A percentile compares a stretch with the other conserved stretches of the same genome.
Evolutionary conservation across 2,113 vertebrate genomes (phyloP).

Genomic region (Monopterus albus): DNA sequence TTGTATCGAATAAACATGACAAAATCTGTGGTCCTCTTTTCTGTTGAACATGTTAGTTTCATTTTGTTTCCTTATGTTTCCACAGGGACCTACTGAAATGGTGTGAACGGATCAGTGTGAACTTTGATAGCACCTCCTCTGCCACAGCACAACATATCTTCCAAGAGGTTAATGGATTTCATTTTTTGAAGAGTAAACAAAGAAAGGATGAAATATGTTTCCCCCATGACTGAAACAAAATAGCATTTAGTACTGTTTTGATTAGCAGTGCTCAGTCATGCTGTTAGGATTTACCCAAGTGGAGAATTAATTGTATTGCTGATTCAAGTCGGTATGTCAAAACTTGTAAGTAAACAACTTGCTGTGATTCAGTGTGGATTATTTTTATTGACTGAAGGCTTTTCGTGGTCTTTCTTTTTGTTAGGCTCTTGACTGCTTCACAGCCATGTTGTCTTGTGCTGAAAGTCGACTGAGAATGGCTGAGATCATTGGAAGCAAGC

Average conservation of each 20-base stretch:
- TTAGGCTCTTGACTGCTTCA: slow-evolving; percentile 97
- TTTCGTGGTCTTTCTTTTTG: neutral
- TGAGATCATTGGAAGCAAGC: slow-evolving; percentile 92
- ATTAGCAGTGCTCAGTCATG: too few relatives aligned
- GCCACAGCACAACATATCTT: slow-evolving; percentile 89
- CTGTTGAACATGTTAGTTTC: too few relatives aligned
- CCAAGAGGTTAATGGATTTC: slow-evolving; percentile 86
- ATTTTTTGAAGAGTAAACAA: too few relatives aligned
- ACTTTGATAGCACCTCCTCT: slow-evolving; percentile 87
- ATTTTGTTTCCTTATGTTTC: neutral
- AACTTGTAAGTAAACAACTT: too few relatives aligned
- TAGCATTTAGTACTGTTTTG: too few relatives aligned
- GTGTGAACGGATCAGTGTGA: slow-evolving; percentile 90
- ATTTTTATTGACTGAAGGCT: neutral
- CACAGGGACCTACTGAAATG: slow-evolving; percentile 95
- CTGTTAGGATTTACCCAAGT: too few relatives aligned
- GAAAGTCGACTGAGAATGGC: slow-evolving; percentile 88
- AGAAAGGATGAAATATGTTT: too few relatives aligned
- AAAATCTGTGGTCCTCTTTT: too few relatives aligned
- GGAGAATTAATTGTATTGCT: too few relatives aligned
- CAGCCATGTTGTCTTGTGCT: slow-evolving; percentile 90
- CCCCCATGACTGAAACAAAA: too few relatives aligned
- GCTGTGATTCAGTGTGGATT: neutral
- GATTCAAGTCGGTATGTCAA: too few relatives aligned
- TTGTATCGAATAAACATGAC: too few relatives aligned